Evolutionary conservation across 1,140 invertebrate genomes (phyloP), one percentile per base, ranked within the genome.

Genomic region (Bombus consobrinus): DNA sequence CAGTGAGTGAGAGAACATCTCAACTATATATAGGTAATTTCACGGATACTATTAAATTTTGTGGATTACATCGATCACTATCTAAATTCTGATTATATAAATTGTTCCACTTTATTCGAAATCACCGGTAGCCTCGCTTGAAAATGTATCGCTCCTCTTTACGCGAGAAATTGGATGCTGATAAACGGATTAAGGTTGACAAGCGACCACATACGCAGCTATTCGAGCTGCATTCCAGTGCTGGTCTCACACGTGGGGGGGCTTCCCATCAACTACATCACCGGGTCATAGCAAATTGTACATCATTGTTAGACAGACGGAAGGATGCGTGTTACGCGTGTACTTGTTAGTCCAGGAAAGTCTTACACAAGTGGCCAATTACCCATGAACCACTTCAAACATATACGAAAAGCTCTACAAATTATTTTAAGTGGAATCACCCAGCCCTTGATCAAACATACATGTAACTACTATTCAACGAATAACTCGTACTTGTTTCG

Each of bases 111-210:
- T 43, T 78, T 43, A 34, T 13, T 74, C 32, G 37, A 10, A 28
- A 81, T 71, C 10, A 41, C 8, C 15, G 47, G 28, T 1, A 13
- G 34, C 28, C n/a, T 28, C 3, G 28, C 53, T 53, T 12, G 37
- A 22, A 32, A 34, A 22, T 32, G 37, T 66, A 71, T 71, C 66
- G 34, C 79, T 69, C 28, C 37, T 34, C 57, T 64, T 59, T 62
- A 80, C 57, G 18, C 75, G 57, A 41, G 76, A 79, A 85, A 85
- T 85, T 85, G 68, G 28, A 71, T 69, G 39, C 69, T 59, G 34
- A 71, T 80, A 80, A 72, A 80, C 77, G 81, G 88, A 89, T 89
- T 87, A 89, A 83, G 81, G 88, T 68, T 78, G 81, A 86, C 83
- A 82, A 74, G 69, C 85, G 64, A 34, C 80, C 83, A 68, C 69